These are phyloP conservation scores for Podocnemis expansa DNA, from an alignment of 2,113 vertebrate species.

Conservation along the genomic window DNA sequence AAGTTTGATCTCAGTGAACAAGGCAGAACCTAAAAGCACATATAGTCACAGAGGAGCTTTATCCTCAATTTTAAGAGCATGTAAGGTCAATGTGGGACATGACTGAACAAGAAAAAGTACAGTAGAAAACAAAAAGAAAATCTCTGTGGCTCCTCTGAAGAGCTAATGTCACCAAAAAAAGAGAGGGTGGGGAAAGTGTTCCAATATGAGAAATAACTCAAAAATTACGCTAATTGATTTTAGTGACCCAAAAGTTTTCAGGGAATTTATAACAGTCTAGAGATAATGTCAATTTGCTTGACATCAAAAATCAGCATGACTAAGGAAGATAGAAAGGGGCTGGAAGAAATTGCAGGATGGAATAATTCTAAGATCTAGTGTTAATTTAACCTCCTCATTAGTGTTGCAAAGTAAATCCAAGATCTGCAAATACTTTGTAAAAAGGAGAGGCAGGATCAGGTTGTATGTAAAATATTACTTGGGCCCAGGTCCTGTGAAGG, in stretches of 20 bases:
- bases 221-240: background rate
- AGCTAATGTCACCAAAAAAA: background rate
- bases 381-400: background rate
- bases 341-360: background rate
- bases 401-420: background rate
- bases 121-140: fast-evolving
- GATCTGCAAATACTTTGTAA: background rate
- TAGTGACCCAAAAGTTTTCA: background rate
- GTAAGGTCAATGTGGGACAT: background rate
- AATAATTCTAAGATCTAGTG: background rate
- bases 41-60: background rate
- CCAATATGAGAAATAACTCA: background rate
- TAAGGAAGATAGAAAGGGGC: background rate
- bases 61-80: background rate
- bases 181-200: background rate
- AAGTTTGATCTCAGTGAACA: background rate
- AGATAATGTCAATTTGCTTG: background rate
- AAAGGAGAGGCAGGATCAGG: background rate
- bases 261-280: background rate
- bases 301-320: background rate
- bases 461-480: background rate
- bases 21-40: background rate
- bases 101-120: fast-evolving
- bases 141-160: background rate
- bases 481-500: background rate